These are phyloP conservation scores for Notarius lentiginosus DNA, from an alignment of 2,113 vertebrate genomes.

Conservation along the genomic window DNA sequence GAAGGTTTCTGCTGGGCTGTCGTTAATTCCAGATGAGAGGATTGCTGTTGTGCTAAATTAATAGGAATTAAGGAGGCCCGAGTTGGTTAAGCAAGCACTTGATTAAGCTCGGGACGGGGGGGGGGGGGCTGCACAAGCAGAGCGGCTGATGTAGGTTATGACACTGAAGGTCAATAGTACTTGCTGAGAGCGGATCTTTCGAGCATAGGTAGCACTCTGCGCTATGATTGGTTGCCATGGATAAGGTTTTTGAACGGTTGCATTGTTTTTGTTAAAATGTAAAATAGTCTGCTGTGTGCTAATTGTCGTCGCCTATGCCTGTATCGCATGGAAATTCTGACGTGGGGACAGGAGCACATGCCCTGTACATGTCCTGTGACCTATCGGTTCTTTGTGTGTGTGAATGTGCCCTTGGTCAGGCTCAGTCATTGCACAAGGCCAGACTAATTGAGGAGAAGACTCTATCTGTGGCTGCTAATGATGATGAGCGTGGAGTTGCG, in stretches of 20 bases:
- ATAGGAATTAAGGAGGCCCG: slow-evolving; percentile 74
- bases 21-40: slow-evolving; percentile 74
- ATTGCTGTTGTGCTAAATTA: slow-evolving; percentile 78
- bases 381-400: neutral
- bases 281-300: neutral
- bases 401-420: slow-evolving; percentile 41
- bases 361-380: neutral
- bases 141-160: slow-evolving; percentile 1
- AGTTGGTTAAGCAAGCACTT: slow-evolving; percentile 82
- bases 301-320: neutral
- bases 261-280: neutral
- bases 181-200: slow-evolving; percentile 27
- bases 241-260: neutral
- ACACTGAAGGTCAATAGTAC: slow-evolving; percentile 23
- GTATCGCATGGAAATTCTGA: neutral
- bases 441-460: slow-evolving; percentile 73
- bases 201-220: neutral
- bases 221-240: neutral
- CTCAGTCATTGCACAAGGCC: slow-evolving; percentile 59
- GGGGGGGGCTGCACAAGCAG: slow-evolving; percentile 34
- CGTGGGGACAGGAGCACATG: neutral
- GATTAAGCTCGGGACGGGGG: slow-evolving; percentile 62
- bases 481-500: slow-evolving; percentile 70
- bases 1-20: slow-evolving; percentile 68
- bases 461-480: slow-evolving; percentile 72